These are phyloP conservation scores for Ophonus ardosiacus DNA, from an alignment of 2,888 invertebrate species.

Conservation along the genomic window DNA sequence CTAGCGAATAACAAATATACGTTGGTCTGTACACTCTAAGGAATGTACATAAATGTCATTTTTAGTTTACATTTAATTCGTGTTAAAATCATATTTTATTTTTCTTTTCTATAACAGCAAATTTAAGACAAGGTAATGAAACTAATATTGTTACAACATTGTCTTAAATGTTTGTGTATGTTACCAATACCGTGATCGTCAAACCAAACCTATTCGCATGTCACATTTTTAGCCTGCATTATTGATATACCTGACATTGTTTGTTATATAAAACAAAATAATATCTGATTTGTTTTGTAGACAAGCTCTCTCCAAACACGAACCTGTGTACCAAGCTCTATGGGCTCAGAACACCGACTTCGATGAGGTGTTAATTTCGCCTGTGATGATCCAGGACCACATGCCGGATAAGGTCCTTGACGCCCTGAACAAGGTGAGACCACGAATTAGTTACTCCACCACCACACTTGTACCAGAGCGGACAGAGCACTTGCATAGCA, in stretches of 20 bases:
- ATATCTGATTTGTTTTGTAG: conserved; percentile 73
- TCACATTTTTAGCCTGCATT: background rate
- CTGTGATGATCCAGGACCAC: conserved; percentile 93
- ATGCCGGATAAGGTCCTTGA: conserved; percentile 92
- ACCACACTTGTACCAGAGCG: conserved; percentile 41
- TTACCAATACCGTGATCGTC: conserved; percentile 1
- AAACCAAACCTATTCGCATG: conserved; percentile 18
- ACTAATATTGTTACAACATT: conserved; percentile 5
- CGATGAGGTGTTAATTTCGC: conserved; percentile 92
- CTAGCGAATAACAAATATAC: too few relatives aligned
- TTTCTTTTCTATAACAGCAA: too few relatives aligned
- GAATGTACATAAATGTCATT: too few relatives aligned
- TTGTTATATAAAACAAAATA: background rate
- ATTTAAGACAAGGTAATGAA: too few relatives aligned
- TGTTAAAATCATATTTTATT: too few relatives aligned
- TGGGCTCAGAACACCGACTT: conserved; percentile 92
- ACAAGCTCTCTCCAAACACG: conserved; percentile 82
- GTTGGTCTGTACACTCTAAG: too few relatives aligned
- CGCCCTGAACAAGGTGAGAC: conserved; percentile 89
- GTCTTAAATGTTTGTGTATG: conserved; percentile 15
- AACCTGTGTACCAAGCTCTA: conserved; percentile 91
- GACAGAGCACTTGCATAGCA: conserved; percentile 49
- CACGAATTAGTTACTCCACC: conserved; percentile 63
- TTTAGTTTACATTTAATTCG: too few relatives aligned
- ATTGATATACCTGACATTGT: too few relatives aligned